Evolutionary conservation across 92 coral and sea anemone species (phyloP), one percentile per base, ranked within the genome.

Genomic region (Epizoanthus scotinus): DNA sequence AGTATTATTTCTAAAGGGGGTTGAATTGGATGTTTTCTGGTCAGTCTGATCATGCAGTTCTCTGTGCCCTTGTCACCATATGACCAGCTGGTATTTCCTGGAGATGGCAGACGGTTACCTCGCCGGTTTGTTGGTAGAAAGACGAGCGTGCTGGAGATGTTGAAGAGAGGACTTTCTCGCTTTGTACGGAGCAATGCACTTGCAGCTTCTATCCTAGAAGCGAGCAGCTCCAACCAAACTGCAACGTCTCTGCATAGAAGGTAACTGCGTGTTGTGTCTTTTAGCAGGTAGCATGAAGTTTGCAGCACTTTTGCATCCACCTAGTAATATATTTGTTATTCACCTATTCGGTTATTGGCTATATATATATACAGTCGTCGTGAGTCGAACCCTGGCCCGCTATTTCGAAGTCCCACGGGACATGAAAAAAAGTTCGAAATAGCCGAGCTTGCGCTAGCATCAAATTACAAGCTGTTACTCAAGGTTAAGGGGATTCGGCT

Each of bases 211-310:
- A 54, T 75, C 21, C 6, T 54, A 27, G 38, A 27, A 1, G 58
- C 81, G 47, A 66, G 67, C 8, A 58, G 81, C 58, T 38, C 81
- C 12, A 59, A 57, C 22, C 20, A 36, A 12, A n/a, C 6, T 6
- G 15, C 70, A 27, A 7, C 70, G 24, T 75, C 56, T n/a, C 67
- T 75, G 60, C 68, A 75, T 22, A 75, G 27, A 75, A 75, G 81
- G 81, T 75, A 2, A 57, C 2, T 75, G 14, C 22, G 9, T 69
- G n/a, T 44, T 18, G 19, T 36, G n/a, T 27, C 42, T 34, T 14
- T 8, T 5, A 28, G 42, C 15, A 20, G n/a, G 38, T 10, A 28
- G 3, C 28, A 29, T 27, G 0, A 64, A 18, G 40, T 66, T 21
- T n/a, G 0, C 21, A 8, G 21, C 2, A 2, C 15, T 22, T 70